Conservation (phyloP, 2,888 invertebrate species). For the Phymatocera aterrima region DNA sequence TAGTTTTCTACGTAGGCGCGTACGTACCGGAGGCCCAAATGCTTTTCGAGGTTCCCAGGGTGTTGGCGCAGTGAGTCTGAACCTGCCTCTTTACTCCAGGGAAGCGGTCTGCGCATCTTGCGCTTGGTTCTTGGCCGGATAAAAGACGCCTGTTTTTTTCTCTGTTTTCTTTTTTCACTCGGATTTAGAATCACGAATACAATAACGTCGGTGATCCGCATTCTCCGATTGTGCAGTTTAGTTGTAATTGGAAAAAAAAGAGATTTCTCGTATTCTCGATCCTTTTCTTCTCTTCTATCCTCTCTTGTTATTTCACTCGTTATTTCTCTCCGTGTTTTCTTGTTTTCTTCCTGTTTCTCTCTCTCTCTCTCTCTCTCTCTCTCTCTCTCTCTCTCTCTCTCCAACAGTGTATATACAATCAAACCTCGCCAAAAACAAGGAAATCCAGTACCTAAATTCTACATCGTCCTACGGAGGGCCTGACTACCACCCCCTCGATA, state of each 20-base stretch:
- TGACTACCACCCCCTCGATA: conserved; percentile 14
- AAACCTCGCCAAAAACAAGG: too few relatives aligned
- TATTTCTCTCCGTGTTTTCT: too few relatives aligned
- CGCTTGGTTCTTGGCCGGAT: background rate
- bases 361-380: background rate
- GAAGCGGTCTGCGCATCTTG: background rate
- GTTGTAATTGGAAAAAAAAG: background rate
- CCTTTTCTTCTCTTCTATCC: too few relatives aligned
- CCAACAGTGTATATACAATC: background rate
- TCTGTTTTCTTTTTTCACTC: background rate
- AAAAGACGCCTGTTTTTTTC: too few relatives aligned
- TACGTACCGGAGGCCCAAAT: background rate
- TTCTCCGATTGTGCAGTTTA: too few relatives aligned
- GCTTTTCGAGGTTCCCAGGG: conserved; percentile 32
- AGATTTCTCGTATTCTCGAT: background rate
- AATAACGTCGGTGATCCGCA: background rate
- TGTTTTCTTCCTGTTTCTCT: too few relatives aligned
- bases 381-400: background rate
- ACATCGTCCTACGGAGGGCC: too few relatives aligned
- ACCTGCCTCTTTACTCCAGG: background rate
- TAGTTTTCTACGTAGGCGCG: background rate
- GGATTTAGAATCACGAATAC: background rate
- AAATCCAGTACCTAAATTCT: too few relatives aligned
- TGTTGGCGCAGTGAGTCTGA: conserved; percentile 11
- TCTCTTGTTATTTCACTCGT: too few relatives aligned